These are phyloP conservation scores for Euproctis similis DNA, from an alignment of 2,888 invertebrate species.

Conservation along the genomic window DNA sequence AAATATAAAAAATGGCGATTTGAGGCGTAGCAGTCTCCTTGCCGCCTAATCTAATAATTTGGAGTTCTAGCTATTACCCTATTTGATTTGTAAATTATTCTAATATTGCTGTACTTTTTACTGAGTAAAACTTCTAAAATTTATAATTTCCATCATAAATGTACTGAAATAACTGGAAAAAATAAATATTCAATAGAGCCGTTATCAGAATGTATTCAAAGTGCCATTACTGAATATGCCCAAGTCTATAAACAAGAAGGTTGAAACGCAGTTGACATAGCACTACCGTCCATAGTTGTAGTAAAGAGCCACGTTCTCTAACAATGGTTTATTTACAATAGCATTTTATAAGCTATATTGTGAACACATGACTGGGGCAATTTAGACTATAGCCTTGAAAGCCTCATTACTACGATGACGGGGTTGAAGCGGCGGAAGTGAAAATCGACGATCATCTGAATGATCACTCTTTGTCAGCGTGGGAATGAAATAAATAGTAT, in stretches of 20 bases:
- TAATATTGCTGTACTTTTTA: too few species aligned
- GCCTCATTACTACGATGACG: constrained; percentile 40
- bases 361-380: constrained; percentile 28
- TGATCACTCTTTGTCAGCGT: constrained; percentile 19
- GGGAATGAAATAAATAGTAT: constrained; percentile 11
- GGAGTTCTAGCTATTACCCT: too few species aligned
- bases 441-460: constrained; percentile 27
- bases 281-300: constrained; percentile 1
- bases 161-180: too few species aligned
- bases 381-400: constrained; percentile 34
- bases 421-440: constrained; percentile 47
- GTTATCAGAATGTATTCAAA: too few species aligned
- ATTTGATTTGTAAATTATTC: too few species aligned
- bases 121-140: too few species aligned
- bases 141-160: too few species aligned
- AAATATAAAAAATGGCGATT: too few species aligned
- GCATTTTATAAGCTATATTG: constrained; percentile 21
- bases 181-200: too few species aligned
- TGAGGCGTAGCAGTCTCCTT: too few species aligned
- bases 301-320: constrained; percentile 2
- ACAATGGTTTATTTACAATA: constrained; percentile 17
- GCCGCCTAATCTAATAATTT: too few species aligned
- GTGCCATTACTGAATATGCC: too few species aligned
- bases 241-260: neutral
- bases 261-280: constrained; percentile 4